phyloP scores from a whole-genome alignment of 2,888 invertebrate species.

The Ectobius pallidus region DNA sequence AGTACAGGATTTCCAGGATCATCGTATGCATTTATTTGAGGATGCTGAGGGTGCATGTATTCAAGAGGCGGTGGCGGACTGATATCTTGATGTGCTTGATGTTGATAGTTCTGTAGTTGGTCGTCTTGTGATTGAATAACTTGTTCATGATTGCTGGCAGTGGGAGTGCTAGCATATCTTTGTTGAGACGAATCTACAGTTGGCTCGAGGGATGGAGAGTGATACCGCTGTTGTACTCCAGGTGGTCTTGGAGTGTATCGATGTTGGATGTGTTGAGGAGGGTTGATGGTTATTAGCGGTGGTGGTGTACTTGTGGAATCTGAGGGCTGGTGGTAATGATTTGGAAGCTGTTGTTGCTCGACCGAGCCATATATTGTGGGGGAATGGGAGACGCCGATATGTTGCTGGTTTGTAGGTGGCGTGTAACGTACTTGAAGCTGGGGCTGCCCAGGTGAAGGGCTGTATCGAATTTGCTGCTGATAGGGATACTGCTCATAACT shows the following conservation, averaged over 20 bases:
- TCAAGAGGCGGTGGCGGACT: conserved; percentile 43
- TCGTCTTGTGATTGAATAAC: conserved; percentile 1
- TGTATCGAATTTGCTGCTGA: conserved; percentile 8
- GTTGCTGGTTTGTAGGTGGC: conserved; percentile 11
- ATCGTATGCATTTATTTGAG: conserved; percentile 23
- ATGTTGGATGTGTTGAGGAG: conserved; percentile 16
- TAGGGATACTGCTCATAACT: conserved; percentile 45
- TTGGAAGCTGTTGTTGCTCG: conserved; percentile 2
- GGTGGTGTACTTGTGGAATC: conserved; percentile 28
- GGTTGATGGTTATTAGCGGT: conserved; percentile 34
- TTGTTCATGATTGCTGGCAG: neutral
- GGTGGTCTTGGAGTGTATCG: conserved; percentile 10
- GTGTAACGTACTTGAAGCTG: conserved; percentile 25
- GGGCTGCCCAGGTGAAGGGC: neutral
- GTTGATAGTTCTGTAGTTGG: conserved; percentile 33
- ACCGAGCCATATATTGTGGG: neutral
- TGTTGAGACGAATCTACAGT: neutral
- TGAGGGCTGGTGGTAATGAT: conserved; percentile 34
- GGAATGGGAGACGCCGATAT: conserved; percentile 5
- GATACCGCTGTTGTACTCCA: conserved; percentile 4
- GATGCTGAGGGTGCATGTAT: conserved; percentile 16
- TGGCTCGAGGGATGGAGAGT: conserved; percentile 16
- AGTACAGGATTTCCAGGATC: neutral
- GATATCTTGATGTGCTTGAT: conserved; percentile 34
- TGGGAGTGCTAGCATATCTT: conserved; percentile 26